Percentiles rank a stretch among this genome's conserved stretches.
Conservation (phyloP, 92 coral and sea anemone genomes). For the Parazoanthus atlanticus region DNA sequence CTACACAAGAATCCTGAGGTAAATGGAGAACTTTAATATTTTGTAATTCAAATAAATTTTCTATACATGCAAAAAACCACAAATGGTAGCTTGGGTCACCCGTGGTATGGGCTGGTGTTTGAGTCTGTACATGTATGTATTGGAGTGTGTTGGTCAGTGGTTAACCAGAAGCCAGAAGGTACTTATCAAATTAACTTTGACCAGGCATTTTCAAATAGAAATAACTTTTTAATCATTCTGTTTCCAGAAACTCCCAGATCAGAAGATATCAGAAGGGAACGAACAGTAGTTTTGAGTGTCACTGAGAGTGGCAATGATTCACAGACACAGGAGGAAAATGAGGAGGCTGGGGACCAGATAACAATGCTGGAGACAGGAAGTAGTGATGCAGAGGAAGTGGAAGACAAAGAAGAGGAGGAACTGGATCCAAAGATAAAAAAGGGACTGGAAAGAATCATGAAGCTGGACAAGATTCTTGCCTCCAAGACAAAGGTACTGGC, state of each 20-base stretch:
- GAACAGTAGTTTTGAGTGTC: neutral
- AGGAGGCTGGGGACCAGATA: conserved; percentile 13
- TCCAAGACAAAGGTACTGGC: conserved; percentile 78
- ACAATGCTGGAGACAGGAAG: conserved; percentile 31
- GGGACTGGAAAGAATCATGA: conserved; percentile 88
- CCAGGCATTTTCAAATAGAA: too few species aligned
- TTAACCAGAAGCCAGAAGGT: too few species aligned
- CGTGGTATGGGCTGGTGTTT: too few species aligned
- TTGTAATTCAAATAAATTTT: too few species aligned
- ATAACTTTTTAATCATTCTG: neutral
- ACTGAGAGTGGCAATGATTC: neutral
- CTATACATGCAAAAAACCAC: too few species aligned
- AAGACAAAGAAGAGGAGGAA: conserved; percentile 48
- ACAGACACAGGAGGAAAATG: neutral
- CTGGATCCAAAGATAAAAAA: conserved; percentile 86
- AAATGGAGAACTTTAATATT: too few species aligned
- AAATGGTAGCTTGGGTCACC: too few species aligned
- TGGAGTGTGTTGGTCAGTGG: too few species aligned
- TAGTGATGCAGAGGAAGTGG: conserved; percentile 26
- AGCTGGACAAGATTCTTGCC: conserved; percentile 83
- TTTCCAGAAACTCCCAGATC: conserved; percentile 24
- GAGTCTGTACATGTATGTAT: too few species aligned
- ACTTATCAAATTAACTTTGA: too few species aligned
- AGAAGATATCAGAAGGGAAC: neutral
- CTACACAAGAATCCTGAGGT: too few species aligned